Conservation (phyloP, 2,797 vertebrate species). For the Leucoraja ocellata region DNA sequence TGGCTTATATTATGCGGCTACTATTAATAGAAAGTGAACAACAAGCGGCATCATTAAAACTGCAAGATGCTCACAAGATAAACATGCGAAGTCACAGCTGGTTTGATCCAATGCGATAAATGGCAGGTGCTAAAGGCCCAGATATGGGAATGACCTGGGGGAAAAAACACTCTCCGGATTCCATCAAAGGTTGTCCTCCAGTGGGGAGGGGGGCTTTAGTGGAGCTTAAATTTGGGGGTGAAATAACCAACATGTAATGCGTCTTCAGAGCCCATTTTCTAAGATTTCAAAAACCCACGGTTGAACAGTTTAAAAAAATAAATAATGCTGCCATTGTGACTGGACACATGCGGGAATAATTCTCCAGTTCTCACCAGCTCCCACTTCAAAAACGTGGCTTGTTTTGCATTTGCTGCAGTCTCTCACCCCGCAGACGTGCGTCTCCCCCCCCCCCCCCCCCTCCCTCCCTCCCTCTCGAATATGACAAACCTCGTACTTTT, state of each 20-base stretch:
- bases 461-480: not conserved
- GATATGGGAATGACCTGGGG: not conserved
- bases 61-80: not conserved
- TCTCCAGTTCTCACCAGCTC: not conserved
- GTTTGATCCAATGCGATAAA: not conserved
- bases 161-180: not conserved
- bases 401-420: not conserved
- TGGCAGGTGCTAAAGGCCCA: not conserved
- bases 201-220: not conserved
- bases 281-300: not conserved
- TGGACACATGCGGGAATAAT: not conserved
- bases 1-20: not conserved
- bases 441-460: not conserved
- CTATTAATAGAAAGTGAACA: not conserved
- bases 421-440: not conserved
- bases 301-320: not conserved
- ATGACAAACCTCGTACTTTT: not conserved
- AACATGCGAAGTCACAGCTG: not conserved
- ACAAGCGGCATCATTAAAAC: not conserved
- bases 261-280: not conserved
- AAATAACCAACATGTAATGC: not conserved
- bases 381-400: not conserved
- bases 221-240: not conserved
- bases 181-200: not conserved
- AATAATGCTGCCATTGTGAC: not conserved